Evolutionary conservation across 2,113 vertebrate genomes (phyloP), one percentile per base, ranked within the genome.

Genomic region (Anhinga anhinga): DNA sequence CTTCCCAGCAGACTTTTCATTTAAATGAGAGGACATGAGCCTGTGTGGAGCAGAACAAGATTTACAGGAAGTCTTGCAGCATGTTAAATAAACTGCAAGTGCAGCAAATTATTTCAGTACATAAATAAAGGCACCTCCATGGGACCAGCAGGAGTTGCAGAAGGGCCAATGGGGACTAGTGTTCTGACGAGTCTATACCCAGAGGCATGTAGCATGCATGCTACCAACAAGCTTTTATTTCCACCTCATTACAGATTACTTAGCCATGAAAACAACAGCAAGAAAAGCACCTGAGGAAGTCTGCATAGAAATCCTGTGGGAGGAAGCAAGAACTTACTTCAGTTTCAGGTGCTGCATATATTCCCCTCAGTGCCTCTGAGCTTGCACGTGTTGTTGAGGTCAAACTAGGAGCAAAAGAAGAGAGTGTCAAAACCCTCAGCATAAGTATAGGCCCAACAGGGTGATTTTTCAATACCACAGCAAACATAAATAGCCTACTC

Each of bases 381-480:
- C 99, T 99, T 21, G 99, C 98, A 67, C 99, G 99, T n/a, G 99
- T 99, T 45, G 99, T 99, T 26, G 99, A 99, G 2, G 98, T 99
- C 98, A 99, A 97, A 96, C 99, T 99, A 97, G 79, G 42, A 95
- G 38, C 27, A 97, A 91, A 65, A 96, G 70, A 92, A 81, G 65
- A 52, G 1, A 69, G 34, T 10, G 9, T 94, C 53, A 96, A 78
- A 95, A 58, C 11, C 55, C n/a, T 20, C 5, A 0, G 21, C 4
- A 3, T 12, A 91, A 40, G 27, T 62, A 15, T 18, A 53, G 36
- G 2, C 18, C 14, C 26, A 82, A 13, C 4, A 89, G 17, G 2
- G 21, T 36, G 36, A 69, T 50, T 86, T 82, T 84, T 55, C 65
- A 84, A 32, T 36, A 77, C 25, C 23, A 71, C 47, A 71, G 55